Evolutionary conservation across 2,888 invertebrate species (phyloP).

Genomic region (Achlya flavicornis): DNA sequence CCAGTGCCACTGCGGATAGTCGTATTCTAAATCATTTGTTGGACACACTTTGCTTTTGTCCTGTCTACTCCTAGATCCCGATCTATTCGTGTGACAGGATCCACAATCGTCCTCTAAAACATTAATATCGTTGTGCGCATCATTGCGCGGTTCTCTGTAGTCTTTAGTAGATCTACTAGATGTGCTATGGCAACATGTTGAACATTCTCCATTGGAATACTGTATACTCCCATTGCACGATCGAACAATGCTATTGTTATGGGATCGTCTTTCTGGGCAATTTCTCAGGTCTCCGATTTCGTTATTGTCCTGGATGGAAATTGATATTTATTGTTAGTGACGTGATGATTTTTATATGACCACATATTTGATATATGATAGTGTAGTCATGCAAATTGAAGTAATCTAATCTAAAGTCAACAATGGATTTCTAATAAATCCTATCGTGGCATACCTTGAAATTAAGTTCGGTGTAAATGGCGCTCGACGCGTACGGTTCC

Average conservation of each 20-base stretch:
- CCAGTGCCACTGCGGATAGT: constrained; percentile 82
- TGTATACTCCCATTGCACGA: constrained; percentile 80
- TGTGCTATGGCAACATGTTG: constrained; percentile 79
- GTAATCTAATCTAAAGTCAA: constrained; percentile 67
- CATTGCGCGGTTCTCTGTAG: constrained; percentile 75
- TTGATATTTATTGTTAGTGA: constrained; percentile 50
- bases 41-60: constrained; percentile 81
- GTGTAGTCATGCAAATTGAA: constrained; percentile 59
- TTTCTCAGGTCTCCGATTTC: constrained; percentile 75
- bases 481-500: constrained; percentile 79
- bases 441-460: constrained; percentile 79
- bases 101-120: constrained; percentile 74
- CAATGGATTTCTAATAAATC: constrained; percentile 55
- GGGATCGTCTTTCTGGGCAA: constrained; percentile 77
- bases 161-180: constrained; percentile 79
- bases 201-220: constrained; percentile 79
- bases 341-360: constrained; percentile 29
- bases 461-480: constrained; percentile 82
- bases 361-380: constrained; percentile 39
- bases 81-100: constrained; percentile 78
- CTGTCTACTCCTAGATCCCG: constrained; percentile 77
- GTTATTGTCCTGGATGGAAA: constrained; percentile 74
- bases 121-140: constrained; percentile 74
- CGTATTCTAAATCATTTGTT: constrained; percentile 79
- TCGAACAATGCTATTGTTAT: constrained; percentile 80